Evolutionary conservation across 1,140 invertebrate genomes (phyloP).

Genomic region (Lamellibrachia luymesi): DNA sequence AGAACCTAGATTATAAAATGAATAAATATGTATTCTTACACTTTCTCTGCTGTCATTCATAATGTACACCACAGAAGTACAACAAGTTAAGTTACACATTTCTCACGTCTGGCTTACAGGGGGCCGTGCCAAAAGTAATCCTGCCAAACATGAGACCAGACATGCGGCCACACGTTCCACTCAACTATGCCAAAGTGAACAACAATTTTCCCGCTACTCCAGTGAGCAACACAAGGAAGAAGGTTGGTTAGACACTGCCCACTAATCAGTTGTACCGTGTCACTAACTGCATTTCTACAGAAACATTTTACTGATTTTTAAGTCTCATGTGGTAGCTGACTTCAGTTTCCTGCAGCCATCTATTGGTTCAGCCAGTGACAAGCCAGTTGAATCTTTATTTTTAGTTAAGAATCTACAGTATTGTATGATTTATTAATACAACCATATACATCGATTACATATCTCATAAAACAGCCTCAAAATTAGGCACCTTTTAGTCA

Average conservation of each 20-base stretch:
- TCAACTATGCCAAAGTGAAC: constrained; percentile 19
- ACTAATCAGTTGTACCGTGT: too few species aligned
- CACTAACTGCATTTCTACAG: not conserved
- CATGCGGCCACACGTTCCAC: constrained; percentile 1
- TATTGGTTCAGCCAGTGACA: too few species aligned
- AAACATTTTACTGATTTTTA: not conserved
- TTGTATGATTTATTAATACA: too few species aligned
- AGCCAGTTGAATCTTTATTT: too few species aligned
- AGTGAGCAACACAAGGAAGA: constrained; percentile 16
- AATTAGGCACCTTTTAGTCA: not conserved
- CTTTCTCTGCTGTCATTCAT: not conserved
- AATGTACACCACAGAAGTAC: not conserved
- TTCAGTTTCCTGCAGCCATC: too few species aligned
- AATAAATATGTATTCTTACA: not conserved
- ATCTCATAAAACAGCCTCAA: too few species aligned
- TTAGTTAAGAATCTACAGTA: too few species aligned
- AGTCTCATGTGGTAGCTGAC: not conserved
- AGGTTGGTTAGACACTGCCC: not conserved
- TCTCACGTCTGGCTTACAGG: constrained; percentile 27
- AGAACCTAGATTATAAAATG: not conserved
- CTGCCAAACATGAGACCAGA: constrained; percentile 24
- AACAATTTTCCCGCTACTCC: constrained; percentile 23
- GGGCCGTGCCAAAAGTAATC: constrained; percentile 31
- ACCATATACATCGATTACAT: too few species aligned
- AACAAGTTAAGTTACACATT: constrained; percentile 25